Evolutionary conservation across 2,797 vertebrate species (phyloP).

Genomic region (Mormyrops attenuatus): DNA sequence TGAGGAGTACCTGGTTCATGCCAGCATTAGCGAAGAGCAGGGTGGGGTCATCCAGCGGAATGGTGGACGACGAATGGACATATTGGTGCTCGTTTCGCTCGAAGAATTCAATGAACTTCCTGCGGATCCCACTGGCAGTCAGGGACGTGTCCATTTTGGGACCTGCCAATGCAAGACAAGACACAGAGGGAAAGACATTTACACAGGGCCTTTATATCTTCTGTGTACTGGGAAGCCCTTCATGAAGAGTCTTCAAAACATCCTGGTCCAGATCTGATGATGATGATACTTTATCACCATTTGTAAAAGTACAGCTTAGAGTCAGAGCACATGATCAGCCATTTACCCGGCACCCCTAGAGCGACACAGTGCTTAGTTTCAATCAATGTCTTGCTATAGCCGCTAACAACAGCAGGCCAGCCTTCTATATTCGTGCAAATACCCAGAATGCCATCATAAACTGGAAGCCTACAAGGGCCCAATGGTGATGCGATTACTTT

Average conservation of each 20-base stretch:
- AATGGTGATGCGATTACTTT: not conserved
- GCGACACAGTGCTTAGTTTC: not conserved
- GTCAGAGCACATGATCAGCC: not conserved
- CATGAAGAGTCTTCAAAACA: not conserved
- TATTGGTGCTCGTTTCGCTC: slow-evolving; percentile 76
- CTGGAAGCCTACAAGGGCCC: not conserved
- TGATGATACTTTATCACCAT: not conserved
- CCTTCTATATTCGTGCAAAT: not conserved
- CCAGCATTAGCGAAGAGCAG: slow-evolving; percentile 96
- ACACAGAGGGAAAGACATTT: not conserved
- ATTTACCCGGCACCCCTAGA: not conserved
- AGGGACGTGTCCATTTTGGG: slow-evolving; percentile 73
- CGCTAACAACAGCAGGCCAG: not conserved
- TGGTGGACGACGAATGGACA: slow-evolving; percentile 85
- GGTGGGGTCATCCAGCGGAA: slow-evolving; percentile 92
- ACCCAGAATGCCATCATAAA: not conserved
- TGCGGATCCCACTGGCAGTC: slow-evolving; percentile 83
- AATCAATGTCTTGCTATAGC: not conserved
- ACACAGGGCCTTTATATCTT: not conserved
- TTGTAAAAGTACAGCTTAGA: not conserved
- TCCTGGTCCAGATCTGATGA: not conserved
- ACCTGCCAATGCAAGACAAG: slow-evolving; percentile 33
- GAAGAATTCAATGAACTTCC: slow-evolving; percentile 93
- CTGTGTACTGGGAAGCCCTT: not conserved
- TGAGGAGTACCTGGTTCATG: slow-evolving; percentile 86